Percentiles rank a stretch among this genome's conserved stretches.
Conservation (phyloP, 1,140 invertebrate species). For the Samia ricini region DNA sequence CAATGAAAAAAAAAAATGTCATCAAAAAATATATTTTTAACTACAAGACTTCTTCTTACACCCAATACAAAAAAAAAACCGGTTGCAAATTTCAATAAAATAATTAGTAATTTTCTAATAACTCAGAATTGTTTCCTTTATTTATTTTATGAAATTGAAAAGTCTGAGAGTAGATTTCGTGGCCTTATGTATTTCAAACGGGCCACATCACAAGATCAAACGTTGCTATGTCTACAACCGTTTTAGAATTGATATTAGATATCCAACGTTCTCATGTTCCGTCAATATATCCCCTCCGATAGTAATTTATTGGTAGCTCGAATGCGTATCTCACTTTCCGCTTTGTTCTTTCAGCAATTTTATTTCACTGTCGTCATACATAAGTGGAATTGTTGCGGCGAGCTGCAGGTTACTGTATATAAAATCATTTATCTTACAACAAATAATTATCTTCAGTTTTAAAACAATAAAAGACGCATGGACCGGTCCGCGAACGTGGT, state of each 20-base stretch:
- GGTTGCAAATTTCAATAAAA: too few species aligned
- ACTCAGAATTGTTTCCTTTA: too few species aligned
- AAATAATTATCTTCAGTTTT: too few species aligned
- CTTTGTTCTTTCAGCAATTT: slow-evolving; percentile 27
- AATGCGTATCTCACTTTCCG: slow-evolving; percentile 11
- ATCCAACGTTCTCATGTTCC: slow-evolving; percentile 53
- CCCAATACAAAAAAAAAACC: too few species aligned
- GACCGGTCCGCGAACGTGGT: too few species aligned
- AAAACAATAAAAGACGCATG: too few species aligned
- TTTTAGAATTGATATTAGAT: slow-evolving; percentile 47
- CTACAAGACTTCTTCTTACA: too few species aligned
- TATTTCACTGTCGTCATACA: neutral
- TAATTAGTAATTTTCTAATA: too few species aligned
- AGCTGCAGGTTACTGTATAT: too few species aligned
- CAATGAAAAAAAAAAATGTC: too few species aligned
- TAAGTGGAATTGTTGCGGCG: neutral
- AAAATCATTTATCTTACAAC: too few species aligned
- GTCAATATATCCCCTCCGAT: slow-evolving; percentile 34
- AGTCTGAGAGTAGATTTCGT: slow-evolving; percentile 15
- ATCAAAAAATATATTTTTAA: too few species aligned
- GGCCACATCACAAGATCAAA: slow-evolving; percentile 53
- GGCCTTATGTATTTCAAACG: slow-evolving; percentile 31
- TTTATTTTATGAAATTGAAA: neutral
- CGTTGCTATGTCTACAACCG: slow-evolving; percentile 64
- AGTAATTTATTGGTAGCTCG: slow-evolving; percentile 55